phyloP scores from a whole-genome alignment of 2,888 invertebrate genomes.

The Sinopyrophorus schimmeli region DNA sequence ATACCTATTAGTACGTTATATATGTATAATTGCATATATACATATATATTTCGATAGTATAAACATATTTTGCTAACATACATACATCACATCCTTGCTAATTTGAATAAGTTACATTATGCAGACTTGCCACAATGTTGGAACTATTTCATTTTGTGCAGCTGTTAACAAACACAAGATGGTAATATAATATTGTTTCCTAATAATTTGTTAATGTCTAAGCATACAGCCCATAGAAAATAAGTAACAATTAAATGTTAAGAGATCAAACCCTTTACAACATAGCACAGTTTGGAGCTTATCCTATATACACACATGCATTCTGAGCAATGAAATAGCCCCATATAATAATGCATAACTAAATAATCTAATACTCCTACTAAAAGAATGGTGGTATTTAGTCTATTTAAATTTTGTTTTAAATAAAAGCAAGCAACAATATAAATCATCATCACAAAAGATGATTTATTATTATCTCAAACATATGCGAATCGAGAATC shows the following conservation, averaged over 20 bases:
- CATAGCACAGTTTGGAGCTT: constrained; percentile 32
- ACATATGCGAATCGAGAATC: too few species aligned
- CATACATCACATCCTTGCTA: constrained; percentile 55
- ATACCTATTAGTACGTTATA: constrained; percentile 52
- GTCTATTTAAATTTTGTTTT: too few species aligned
- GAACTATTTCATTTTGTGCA: constrained; percentile 31
- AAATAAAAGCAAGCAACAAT: too few species aligned
- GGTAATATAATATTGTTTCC: constrained; percentile 27
- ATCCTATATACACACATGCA: constrained; percentile 31
- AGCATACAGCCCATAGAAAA: constrained; percentile 35
- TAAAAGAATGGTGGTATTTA: too few species aligned
- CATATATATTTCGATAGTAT: too few species aligned
- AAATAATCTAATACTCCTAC: constrained; percentile 21
- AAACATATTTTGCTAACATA: constrained; percentile 53
- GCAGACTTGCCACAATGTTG: constrained; percentile 33
- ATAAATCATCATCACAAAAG: too few species aligned
- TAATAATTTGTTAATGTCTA: constrained; percentile 34
- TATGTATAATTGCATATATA: too few species aligned
- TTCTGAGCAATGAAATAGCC: constrained; percentile 30
- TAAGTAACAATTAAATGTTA: constrained; percentile 39
- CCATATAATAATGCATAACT: constrained; percentile 30
- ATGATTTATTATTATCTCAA: too few species aligned
- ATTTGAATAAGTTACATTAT: constrained; percentile 36
- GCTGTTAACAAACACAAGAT: constrained; percentile 34
- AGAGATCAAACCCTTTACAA: constrained; percentile 37